These are phyloP conservation scores for Rhinoraja longicauda DNA, from an alignment of 2,797 vertebrate species.

Conservation along the genomic window DNA sequence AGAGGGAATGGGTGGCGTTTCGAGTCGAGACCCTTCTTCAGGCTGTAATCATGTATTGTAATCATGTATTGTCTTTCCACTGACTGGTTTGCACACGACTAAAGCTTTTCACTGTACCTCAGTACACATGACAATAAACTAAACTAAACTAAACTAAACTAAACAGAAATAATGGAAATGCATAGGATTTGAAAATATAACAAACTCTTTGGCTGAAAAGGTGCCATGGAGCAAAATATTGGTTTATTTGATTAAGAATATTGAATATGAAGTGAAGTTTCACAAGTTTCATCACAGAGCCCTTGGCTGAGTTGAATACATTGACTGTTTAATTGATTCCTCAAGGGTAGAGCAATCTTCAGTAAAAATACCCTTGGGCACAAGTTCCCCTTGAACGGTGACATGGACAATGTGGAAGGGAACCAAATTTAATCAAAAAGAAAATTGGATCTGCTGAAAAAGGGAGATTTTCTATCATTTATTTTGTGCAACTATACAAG, in stretches of 20 bases:
- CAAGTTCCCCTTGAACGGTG: background rate
- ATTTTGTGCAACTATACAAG: background rate
- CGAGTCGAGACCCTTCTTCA: too few relatives aligned
- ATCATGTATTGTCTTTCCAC: too few relatives aligned
- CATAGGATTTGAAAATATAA: background rate
- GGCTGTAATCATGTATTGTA: too few relatives aligned
- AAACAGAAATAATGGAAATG: background rate
- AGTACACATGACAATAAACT: too few relatives aligned
- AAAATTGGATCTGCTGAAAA: background rate
- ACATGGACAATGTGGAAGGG: background rate
- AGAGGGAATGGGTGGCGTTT: too few relatives aligned
- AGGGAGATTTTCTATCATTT: background rate
- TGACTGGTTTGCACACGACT: too few relatives aligned
- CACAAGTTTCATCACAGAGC: background rate
- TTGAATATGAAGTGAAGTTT: background rate
- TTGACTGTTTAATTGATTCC: background rate
- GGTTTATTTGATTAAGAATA: background rate
- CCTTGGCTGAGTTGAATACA: background rate
- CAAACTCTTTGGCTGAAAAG: too few relatives aligned
- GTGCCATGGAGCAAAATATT: background rate
- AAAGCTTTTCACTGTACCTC: too few relatives aligned
- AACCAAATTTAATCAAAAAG: background rate
- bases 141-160: too few relatives aligned
- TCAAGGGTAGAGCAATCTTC: background rate
- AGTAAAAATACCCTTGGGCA: too few relatives aligned